These are phyloP conservation scores for Protonemura montana DNA, from an alignment of 2,888 invertebrate species.

Conservation along the genomic window DNA sequence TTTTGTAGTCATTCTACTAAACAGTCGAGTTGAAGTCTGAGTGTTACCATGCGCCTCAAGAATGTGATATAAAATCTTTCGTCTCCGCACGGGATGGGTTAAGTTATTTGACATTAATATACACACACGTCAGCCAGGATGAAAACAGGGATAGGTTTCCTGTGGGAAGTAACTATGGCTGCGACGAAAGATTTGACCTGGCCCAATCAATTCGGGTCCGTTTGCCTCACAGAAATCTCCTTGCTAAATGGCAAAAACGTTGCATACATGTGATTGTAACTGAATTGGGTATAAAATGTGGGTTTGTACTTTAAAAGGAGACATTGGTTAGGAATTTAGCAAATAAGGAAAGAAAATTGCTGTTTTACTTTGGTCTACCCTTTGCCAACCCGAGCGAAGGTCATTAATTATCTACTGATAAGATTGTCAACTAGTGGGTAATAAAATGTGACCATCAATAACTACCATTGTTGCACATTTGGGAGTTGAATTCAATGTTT, in stretches of 20 bases:
- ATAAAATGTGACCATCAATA: too few relatives aligned
- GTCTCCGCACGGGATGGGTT: slow-evolving; percentile 23
- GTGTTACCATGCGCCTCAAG: background rate
- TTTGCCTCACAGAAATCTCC: background rate
- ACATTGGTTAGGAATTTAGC: too few relatives aligned
- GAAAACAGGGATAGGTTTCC: slow-evolving; percentile 15
- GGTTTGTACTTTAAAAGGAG: too few relatives aligned
- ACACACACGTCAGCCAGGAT: slow-evolving; percentile 31
- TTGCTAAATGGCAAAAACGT: background rate
- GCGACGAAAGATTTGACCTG: slow-evolving; percentile 12
- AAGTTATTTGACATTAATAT: slow-evolving; percentile 39
- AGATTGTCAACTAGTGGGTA: too few relatives aligned
- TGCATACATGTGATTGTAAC: background rate
- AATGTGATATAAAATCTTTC: slow-evolving; percentile 40
- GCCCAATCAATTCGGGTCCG: background rate
- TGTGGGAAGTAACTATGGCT: slow-evolving; percentile 22
- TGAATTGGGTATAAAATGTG: too few relatives aligned
- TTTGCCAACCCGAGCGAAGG: too few relatives aligned
- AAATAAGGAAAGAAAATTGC: too few relatives aligned
- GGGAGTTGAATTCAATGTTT: too few relatives aligned
- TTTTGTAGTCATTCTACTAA: slow-evolving; percentile 24
- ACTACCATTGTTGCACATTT: too few relatives aligned
- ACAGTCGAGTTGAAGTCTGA: background rate
- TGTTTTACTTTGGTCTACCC: too few relatives aligned
- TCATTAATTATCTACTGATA: too few relatives aligned